Evolutionary conservation across 2,113 vertebrate species (phyloP), one percentile per base, ranked within the genome.

Genomic region (Odontesthes bonariensis): DNA sequence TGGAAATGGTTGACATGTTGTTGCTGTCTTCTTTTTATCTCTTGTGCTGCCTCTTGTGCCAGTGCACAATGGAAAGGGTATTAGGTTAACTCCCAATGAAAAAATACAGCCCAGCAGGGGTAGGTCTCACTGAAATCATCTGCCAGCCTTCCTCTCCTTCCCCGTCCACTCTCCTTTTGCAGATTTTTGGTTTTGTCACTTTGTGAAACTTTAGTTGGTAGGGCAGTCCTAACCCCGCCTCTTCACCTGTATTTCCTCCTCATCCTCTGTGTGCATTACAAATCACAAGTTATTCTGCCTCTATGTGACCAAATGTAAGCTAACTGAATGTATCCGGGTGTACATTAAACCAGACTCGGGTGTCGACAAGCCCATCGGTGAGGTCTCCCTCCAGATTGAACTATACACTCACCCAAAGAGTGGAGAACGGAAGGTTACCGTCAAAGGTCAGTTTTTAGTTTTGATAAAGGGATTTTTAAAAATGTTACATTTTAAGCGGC

Each of bases 11-110:
- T 95, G 90, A 95, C 77, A 86, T 91, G 92, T 91, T 92, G 67
- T 93, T 79, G 74, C 90, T 88, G 84, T 95, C 22, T 93, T 92
- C 90, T 94, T 91, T 92, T 92, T 91, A 91, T 94, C 94, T 92
- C 73, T 89, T 93, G 89, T 92, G 94, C 93, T 95, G 87, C 83
- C 91, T 93, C 79, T 27, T 94, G 90, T 91, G 85, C 91, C 95
- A 99, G 98, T 99, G 92, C 96, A 98, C 95, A 95, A 95, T 94
- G 97, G 97, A 90, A 98, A 98, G 95, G 97, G 97, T 94, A 93
- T 98, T 94, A 97, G 97, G 92, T 95, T 97, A 92, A 98, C 97
- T 22, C 93, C 96, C 93, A 96, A 93, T 92, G 98, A 98, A 90
- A 97, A 97, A 93, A 90, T 95, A 87, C 95, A 92, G 87, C 96